Evolutionary conservation across 2,797 vertebrate species (phyloP), one percentile per base, ranked within the genome.

Genomic region (Nasua narica): DNA sequence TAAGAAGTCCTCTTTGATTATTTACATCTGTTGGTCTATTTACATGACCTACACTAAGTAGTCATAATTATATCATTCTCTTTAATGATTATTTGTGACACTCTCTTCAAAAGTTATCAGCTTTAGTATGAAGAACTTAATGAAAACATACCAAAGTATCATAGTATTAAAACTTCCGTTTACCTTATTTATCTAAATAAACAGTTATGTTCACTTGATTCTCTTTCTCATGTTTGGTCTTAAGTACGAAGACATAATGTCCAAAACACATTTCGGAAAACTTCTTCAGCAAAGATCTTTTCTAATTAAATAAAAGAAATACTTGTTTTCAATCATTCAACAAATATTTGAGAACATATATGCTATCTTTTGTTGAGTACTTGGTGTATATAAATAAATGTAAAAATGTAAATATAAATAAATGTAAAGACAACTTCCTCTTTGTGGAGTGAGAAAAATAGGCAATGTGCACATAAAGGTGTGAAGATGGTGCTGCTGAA

Each of bases 71-170:
- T 82, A 72, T 27, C 87, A 56, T 87, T 65, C 25, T 83, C 23
- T 40, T 77, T 87, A 70, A 27, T 65, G 67, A 84, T 92, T 90
- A 62, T 52, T 77, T 79, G 81, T 84, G 52, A 70, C 14, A 89
- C 7, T 77, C 25, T 60, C 3, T 89, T 69, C 37, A 95, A 96
- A 62, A 87, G 16, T 91, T 81, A 74, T 21, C 35, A 89, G 48
- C 54, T 88, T 76, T 70, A 86, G 21, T 91, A 23, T 84, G 54
- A 93, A 76, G 56, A 92, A 94, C 15, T 95, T 82, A 93, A 79
- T 58, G 43, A 65, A 74, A 65, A 52, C 72, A 56, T 74, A 27
- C 21, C 37, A 50, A 89, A 89, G 23, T 90, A 50, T 87, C 43
- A 87, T 5, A 60, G 15, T 79, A 74, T 56, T 76, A 94, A 83